Evolutionary conservation across 2,797 vertebrate species (phyloP).

Genomic region (Phylloscopus collybita): DNA sequence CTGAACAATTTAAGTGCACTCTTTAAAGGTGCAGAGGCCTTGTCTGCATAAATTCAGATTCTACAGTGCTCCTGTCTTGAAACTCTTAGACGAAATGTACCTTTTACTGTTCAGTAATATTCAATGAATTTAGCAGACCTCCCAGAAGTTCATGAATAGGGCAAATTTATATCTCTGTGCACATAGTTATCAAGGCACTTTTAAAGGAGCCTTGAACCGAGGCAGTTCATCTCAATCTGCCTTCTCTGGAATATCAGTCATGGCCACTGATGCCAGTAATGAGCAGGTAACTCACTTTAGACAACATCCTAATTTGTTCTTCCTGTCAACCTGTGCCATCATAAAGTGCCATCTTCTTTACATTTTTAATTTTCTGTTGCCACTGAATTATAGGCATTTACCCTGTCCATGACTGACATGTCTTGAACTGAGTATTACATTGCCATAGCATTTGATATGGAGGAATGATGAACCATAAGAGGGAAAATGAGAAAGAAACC

Average conservation of each 20-base stretch:
- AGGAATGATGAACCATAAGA: neutral
- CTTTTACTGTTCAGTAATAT: neutral
- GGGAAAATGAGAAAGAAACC: neutral
- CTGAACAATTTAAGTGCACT: neutral
- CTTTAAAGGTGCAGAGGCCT: neutral
- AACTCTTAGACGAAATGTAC: neutral
- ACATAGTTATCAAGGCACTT: neutral
- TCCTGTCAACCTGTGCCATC: neutral
- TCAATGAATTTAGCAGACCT: neutral
- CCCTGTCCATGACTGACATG: neutral
- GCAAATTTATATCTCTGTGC: neutral
- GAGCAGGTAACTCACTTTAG: neutral
- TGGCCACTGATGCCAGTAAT: neutral
- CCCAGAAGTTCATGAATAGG: neutral
- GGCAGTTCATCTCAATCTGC: neutral
- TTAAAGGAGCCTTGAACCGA: neutral
- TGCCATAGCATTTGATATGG: neutral
- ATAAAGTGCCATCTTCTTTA: neutral
- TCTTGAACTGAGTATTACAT: neutral
- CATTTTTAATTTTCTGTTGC: neutral
- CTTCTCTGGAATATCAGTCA: fast-evolving
- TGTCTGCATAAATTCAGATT: neutral
- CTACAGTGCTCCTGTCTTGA: neutral
- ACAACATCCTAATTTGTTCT: neutral
- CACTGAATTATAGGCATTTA: neutral